Percentiles rank a stretch among this genome's conserved stretches.
These are phyloP conservation scores for Saccostrea glomerata DNA, from an alignment of 1,140 invertebrate genomes.

Conservation along the genomic window DNA sequence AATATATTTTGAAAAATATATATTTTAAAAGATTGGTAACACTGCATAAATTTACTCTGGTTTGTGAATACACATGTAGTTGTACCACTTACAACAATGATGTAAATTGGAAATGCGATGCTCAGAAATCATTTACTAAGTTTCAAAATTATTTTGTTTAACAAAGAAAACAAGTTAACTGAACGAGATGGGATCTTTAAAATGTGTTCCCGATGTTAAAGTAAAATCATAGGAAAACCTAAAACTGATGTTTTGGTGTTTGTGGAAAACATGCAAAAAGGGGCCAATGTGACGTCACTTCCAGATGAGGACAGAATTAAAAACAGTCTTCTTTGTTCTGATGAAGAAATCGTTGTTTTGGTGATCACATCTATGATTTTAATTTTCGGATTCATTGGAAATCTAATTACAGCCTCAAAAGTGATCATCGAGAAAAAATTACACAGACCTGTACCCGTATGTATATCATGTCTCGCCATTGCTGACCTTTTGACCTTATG, in stretches of 20 bases:
- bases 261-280: neutral
- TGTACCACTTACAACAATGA: too few species aligned
- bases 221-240: neutral
- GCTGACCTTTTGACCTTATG: constrained; percentile 4
- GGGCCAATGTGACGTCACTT: neutral
- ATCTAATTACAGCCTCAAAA: constrained; percentile 8
- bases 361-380: neutral
- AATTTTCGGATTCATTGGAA: neutral
- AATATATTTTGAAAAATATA: too few species aligned
- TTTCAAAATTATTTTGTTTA: too few species aligned
- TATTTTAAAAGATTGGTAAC: too few species aligned
- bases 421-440: constrained; percentile 2
- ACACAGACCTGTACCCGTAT: constrained; percentile 7
- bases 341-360: neutral
- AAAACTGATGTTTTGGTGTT: neutral
- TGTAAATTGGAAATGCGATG: too few species aligned
- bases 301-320: neutral
- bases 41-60: too few species aligned
- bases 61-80: too few species aligned
- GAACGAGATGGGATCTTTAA: too few species aligned
- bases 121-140: too few species aligned
- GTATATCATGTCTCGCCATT: constrained; percentile 6
- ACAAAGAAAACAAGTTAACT: too few species aligned
- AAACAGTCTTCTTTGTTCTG: neutral
- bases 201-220: too few species aligned